Percentiles rank a stretch among this genome's conserved stretches.
These are phyloP conservation scores for Berghia stephanieae DNA, from an alignment of 1,140 invertebrate species.

Conservation along the genomic window DNA sequence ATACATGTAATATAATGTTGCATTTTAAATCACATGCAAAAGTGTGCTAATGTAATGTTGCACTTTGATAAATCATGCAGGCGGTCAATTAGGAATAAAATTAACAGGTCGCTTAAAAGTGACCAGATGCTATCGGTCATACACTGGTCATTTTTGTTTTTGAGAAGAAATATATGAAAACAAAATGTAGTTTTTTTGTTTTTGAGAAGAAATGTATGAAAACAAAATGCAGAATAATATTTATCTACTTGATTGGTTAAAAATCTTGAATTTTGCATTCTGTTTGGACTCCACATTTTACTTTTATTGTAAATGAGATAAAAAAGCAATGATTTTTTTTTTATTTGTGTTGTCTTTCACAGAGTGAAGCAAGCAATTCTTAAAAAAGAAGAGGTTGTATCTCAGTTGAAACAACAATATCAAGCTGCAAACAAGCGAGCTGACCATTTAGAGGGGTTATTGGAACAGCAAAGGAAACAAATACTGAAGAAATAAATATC, in stretches of 20 bases:
- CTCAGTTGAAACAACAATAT: slow-evolving; percentile 62
- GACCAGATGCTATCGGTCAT: no score
- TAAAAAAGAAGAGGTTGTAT: slow-evolving; percentile 67
- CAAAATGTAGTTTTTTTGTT: not conserved
- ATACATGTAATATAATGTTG: no score
- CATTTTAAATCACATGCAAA: no score
- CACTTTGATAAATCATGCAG: no score
- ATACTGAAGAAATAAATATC: slow-evolving; percentile 38
- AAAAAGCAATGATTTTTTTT: no score
- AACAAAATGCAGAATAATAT: not conserved
- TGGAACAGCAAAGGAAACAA: slow-evolving; percentile 66
- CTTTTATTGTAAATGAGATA: no score
- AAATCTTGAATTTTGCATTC: no score
- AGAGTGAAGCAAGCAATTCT: slow-evolving; percentile 67
- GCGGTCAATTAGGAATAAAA: no score
- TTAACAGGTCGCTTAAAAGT: no score
- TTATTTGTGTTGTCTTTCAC: not conserved
- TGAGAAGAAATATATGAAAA: not conserved
- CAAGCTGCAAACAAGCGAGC: slow-evolving; percentile 66
- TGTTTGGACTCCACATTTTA: no score
- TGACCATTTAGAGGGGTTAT: slow-evolving; percentile 65
- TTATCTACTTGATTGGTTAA: no score
- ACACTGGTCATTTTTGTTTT: not conserved
- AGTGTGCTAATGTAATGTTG: no score
- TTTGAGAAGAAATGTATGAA: not conserved